phyloP scores from a whole-genome alignment of 2,888 invertebrate species.

The Digitonthophagus gazella region DNA sequence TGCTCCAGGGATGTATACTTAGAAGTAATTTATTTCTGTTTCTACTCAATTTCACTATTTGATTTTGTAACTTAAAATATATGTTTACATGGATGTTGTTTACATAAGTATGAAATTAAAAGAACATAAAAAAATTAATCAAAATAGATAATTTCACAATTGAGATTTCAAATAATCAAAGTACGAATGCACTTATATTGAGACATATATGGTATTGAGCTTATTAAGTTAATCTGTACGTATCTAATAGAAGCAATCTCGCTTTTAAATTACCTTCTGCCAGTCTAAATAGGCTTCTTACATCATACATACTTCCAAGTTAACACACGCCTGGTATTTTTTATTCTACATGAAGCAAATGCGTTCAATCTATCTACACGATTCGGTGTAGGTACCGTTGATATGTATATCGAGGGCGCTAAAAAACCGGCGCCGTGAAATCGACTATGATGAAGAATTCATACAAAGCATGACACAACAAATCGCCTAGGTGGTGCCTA shows the following conservation, averaged over 20 bases:
- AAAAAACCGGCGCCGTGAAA: not conserved
- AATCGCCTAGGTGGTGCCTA: not conserved
- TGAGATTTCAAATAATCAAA: not conserved
- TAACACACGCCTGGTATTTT: too few species aligned
- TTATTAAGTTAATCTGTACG: not conserved
- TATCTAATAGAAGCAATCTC: not conserved
- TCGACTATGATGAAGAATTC: not conserved
- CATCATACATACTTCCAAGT: not conserved
- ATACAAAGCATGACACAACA: not conserved
- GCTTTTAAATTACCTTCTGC: not conserved
- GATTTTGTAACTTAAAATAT: too few species aligned
- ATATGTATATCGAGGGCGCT: not conserved
- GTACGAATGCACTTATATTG: not conserved
- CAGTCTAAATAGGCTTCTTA: not conserved
- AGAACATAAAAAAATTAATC: too few species aligned
- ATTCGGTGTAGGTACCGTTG: not conserved
- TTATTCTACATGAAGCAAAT: not conserved
- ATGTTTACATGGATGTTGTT: too few species aligned
- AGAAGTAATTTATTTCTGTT: too few species aligned
- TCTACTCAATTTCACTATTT: too few species aligned
- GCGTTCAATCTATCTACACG: not conserved
- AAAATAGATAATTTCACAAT: not conserved
- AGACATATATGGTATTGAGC: not conserved
- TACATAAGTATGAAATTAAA: not conserved
- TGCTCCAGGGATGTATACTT: too few species aligned